Evolutionary conservation across 1,140 invertebrate genomes (phyloP).

Genomic region (Lepidurus packardi): DNA sequence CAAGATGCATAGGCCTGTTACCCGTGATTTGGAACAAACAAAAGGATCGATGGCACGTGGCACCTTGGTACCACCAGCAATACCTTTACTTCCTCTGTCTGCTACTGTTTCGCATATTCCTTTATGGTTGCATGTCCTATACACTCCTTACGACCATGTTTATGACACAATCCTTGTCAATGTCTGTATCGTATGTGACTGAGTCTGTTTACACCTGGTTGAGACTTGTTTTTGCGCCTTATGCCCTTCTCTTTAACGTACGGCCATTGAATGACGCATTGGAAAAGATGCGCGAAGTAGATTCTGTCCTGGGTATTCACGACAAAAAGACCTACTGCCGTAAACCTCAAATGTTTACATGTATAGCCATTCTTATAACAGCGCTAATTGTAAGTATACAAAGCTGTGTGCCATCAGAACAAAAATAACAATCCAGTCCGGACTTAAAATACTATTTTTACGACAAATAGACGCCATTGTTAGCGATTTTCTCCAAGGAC

Average conservation of each 20-base stretch:
- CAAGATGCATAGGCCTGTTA: background rate
- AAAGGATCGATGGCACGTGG: background rate
- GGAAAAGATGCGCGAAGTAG: background rate
- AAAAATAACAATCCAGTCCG: too few relatives aligned
- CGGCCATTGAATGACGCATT: background rate
- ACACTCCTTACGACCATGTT: background rate
- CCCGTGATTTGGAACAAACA: background rate
- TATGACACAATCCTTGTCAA: too few relatives aligned
- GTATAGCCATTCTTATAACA: background rate
- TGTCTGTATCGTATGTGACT: too few relatives aligned
- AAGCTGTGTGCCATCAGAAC: background rate
- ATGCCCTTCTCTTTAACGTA: background rate
- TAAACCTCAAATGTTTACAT: background rate
- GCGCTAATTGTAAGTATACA: background rate
- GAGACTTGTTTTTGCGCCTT: background rate
- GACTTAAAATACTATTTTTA: too few relatives aligned
- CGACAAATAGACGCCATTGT: too few relatives aligned
- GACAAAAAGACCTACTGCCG: background rate
- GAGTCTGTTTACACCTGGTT: background rate
- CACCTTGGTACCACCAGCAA: background rate
- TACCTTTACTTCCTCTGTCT: background rate
- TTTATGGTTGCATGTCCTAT: background rate
- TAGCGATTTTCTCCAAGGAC: too few relatives aligned
- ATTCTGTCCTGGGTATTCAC: background rate
- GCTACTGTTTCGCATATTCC: background rate